These are phyloP conservation scores for Julus scanicus DNA, from an alignment of 2,888 invertebrate genomes.

Conservation along the genomic window DNA sequence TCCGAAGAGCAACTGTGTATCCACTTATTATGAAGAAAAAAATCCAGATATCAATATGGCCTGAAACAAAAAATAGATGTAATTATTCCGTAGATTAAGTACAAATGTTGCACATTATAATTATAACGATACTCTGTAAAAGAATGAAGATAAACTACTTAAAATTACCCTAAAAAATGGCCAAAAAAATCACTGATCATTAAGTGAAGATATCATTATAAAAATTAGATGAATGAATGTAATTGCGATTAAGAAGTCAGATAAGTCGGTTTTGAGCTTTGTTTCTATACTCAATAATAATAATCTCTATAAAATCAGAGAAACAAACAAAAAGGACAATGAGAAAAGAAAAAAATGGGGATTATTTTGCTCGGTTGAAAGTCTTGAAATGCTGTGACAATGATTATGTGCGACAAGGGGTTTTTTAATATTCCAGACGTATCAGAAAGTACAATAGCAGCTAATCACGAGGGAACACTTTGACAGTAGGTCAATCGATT, in stretches of 20 bases:
- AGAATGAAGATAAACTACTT: neutral
- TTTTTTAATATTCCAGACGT: neutral
- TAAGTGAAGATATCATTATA: neutral
- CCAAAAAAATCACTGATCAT: neutral
- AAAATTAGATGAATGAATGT: slow-evolving; percentile 19
- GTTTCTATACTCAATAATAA: neutral
- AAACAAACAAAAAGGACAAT: no score
- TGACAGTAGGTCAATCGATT: neutral
- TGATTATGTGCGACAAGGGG: neutral
- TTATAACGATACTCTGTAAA: neutral
- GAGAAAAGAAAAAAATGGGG: neutral
- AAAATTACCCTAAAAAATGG: neutral
- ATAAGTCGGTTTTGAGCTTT: slow-evolving; percentile 1
- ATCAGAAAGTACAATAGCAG: neutral
- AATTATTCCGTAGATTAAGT: neutral
- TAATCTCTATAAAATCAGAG: neutral
- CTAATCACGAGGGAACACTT: neutral
- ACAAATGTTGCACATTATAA: neutral
- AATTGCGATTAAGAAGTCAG: slow-evolving; percentile 20
- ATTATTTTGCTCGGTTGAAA: neutral
- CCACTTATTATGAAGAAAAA: neutral
- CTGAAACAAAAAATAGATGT: neutral
- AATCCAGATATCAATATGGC: neutral
- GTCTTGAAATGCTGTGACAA: neutral
- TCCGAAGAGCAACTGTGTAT: no score